Evolutionary conservation across 2,113 vertebrate genomes (phyloP).

Genomic region (Hemichromis elongatus): DNA sequence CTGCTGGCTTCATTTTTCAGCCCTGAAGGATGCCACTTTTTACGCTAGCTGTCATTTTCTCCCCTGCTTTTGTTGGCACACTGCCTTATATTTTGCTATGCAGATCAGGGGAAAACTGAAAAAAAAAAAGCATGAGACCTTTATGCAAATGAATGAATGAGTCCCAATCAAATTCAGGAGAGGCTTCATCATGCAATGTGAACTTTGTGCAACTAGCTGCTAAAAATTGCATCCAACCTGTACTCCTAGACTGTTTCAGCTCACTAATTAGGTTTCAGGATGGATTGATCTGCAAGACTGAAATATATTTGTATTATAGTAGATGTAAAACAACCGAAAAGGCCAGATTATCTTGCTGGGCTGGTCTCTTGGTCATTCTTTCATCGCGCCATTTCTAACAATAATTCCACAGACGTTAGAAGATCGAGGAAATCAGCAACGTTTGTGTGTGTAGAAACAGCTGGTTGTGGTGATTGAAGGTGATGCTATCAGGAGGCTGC

Average conservation of each 20-base stretch:
- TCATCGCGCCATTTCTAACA: not conserved
- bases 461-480: not conserved
- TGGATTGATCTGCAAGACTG: not conserved
- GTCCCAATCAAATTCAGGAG: not conserved
- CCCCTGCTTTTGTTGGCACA: not conserved
- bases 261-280: not conserved
- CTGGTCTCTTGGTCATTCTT: not conserved
- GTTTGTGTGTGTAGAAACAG: not conserved
- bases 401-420: not conserved
- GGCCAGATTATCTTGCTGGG: not conserved
- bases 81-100: not conserved
- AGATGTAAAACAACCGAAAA: not conserved
- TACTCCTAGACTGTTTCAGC: not conserved
- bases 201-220: not conserved
- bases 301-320: not conserved
- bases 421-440: not conserved
- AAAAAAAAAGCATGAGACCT: not conserved
- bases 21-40: not conserved
- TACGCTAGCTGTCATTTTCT: not conserved
- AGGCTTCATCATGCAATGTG: not conserved
- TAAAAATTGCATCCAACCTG: not conserved
- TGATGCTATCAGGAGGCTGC: not conserved
- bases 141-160: not conserved
- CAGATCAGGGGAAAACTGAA: not conserved
- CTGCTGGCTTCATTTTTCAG: not conserved